Conservation (phyloP, 2,888 invertebrate genomes). For the Hypomecis atomaria region DNA sequence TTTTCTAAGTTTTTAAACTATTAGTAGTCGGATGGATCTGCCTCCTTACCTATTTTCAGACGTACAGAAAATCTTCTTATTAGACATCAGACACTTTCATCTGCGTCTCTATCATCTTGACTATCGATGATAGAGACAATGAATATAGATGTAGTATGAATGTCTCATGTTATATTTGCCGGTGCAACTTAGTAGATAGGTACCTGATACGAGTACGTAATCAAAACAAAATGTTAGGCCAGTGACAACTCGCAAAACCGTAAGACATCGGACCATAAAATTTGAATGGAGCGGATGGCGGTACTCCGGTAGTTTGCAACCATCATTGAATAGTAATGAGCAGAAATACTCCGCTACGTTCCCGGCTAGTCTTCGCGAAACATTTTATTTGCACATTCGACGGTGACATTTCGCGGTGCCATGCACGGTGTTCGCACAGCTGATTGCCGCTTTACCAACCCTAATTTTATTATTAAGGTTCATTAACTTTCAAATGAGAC, state of each 20-base stretch:
- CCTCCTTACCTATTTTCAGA: too few species aligned
- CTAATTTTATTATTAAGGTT: conserved; percentile 20
- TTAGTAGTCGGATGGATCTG: too few species aligned
- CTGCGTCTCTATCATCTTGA: too few species aligned
- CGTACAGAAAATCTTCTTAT: too few species aligned
- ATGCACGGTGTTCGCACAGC: not conserved
- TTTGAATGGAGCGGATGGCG: conserved; percentile 39
- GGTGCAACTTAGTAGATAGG: too few species aligned
- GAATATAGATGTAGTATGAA: too few species aligned
- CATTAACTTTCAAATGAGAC: conserved; percentile 36
- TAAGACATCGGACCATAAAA: conserved; percentile 27
- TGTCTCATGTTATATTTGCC: too few species aligned
- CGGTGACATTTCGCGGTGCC: not conserved
- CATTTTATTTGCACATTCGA: conserved; percentile 25
- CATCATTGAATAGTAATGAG: conserved; percentile 73
- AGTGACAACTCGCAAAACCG: conserved; percentile 24
- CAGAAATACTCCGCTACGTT: conserved; percentile 23
- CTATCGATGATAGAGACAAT: too few species aligned
- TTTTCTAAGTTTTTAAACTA: too few species aligned
- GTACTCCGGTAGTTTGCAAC: conserved; percentile 58
- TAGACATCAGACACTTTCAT: too few species aligned
- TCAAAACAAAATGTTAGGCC: conserved; percentile 9
- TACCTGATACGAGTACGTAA: too few species aligned
- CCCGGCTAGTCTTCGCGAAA: conserved; percentile 17
- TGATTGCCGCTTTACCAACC: conserved; percentile 6